phyloP scores from a whole-genome alignment of 2,113 vertebrate genomes.

The Macaca nemestrina region DNA sequence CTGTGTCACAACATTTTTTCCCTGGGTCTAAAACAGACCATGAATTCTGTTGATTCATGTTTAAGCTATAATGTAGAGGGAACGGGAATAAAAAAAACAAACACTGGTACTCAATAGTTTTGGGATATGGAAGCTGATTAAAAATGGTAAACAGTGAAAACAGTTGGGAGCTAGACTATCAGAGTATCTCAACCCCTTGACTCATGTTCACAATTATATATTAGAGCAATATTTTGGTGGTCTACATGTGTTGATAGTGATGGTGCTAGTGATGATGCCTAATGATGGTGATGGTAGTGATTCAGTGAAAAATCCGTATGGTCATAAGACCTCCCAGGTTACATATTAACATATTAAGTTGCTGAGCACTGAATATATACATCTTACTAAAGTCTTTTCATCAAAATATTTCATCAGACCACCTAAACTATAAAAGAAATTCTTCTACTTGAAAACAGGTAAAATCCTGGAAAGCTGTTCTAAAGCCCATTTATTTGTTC shows the following conservation, averaged over 20 bases:
- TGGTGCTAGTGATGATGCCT: not conserved
- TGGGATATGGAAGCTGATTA: not conserved
- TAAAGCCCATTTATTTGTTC: not conserved
- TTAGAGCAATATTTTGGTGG: not conserved
- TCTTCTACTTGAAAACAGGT: conserved; percentile 15
- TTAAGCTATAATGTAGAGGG: not conserved
- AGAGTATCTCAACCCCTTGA: not conserved
- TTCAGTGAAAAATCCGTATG: not conserved
- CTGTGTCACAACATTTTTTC: not conserved
- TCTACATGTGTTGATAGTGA: not conserved
- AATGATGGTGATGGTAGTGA: not conserved
- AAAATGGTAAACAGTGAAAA: conserved; percentile 4
- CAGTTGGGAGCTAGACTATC: not conserved
- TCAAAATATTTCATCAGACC: not conserved
- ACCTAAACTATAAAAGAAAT: not conserved
- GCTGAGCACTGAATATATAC: not conserved
- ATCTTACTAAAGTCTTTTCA: not conserved
- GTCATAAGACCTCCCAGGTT: not conserved
- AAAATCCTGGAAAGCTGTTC: not conserved
- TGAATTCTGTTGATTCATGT: not conserved
- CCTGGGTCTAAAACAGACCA: not conserved
- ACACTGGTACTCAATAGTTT: not conserved
- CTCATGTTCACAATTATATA: not conserved
- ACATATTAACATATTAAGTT: not conserved
- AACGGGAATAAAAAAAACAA: not conserved